Evolutionary conservation across 2,888 invertebrate species (phyloP).

Genomic region (Phragmatobia fuliginosa): DNA sequence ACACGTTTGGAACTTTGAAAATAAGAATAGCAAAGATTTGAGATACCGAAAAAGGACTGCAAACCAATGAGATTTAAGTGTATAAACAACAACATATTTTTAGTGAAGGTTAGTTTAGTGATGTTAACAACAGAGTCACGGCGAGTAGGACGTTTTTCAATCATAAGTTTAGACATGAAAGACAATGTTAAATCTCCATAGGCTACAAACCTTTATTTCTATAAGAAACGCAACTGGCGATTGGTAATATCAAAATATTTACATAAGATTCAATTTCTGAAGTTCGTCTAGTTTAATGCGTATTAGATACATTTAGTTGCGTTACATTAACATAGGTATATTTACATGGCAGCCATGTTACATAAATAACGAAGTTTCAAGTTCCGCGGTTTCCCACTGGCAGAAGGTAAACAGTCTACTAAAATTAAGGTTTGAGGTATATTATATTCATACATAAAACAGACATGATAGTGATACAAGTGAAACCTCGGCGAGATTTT

Average conservation of each 20-base stretch:
- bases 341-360: slow-evolving; percentile 21
- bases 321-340: background rate
- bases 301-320: slow-evolving; percentile 2
- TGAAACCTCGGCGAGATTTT: background rate
- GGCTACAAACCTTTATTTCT: background rate
- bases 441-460: background rate
- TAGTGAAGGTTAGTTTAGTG: no score
- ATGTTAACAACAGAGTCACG: no score
- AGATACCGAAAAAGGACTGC: no score
- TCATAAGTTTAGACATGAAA: background rate
- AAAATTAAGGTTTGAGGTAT: slow-evolving; percentile 16
- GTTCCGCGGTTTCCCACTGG: slow-evolving; percentile 28
- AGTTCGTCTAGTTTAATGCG: background rate
- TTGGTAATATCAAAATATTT: background rate
- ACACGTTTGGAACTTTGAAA: no score
- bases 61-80: no score
- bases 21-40: no score
- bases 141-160: no score
- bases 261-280: background rate
- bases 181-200: background rate
- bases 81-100: no score
- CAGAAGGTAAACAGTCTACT: slow-evolving; percentile 34
- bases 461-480: background rate
- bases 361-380: slow-evolving; percentile 26
- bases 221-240: background rate